Evolutionary conservation across 2,888 invertebrate species (phyloP).

Genomic region (Acheta domesticus): DNA sequence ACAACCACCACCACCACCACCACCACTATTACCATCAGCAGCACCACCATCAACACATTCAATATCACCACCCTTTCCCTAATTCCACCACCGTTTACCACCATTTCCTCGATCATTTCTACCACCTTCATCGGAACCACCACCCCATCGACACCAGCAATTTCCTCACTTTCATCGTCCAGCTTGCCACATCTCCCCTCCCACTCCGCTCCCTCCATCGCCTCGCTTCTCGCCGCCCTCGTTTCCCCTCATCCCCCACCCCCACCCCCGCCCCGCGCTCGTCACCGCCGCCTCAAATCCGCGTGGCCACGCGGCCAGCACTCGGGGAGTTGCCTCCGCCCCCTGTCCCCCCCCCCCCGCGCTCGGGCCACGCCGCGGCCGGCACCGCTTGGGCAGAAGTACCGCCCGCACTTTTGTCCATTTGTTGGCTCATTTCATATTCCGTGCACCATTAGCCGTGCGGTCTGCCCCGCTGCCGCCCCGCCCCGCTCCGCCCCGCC

Average conservation of each 20-base stretch:
- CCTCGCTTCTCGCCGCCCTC: not conserved
- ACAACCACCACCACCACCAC: no score
- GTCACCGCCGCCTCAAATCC: not conserved
- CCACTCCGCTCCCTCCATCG: no score
- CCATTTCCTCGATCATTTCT: no score
- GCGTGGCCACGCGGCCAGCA: not conserved
- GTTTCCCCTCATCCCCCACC: not conserved
- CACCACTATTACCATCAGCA: no score
- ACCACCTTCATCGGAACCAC: no score
- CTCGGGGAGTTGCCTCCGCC: not conserved
- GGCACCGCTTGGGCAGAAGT: conserved; percentile 4
- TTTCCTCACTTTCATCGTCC: no score
- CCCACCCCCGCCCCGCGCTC: not conserved
- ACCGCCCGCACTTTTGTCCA: conserved; percentile 21
- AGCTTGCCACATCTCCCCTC: no score
- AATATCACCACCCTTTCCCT: no score
- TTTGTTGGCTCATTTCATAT: conserved; percentile 27
- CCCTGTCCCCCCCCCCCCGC: not conserved
- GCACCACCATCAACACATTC: no score
- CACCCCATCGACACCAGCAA: no score
- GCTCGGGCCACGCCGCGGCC: not conserved
- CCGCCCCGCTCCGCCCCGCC: not conserved
- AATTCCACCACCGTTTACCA: no score
- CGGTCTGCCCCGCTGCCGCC: not conserved
- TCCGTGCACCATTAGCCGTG: conserved; percentile 25